Evolutionary conservation across 1,140 invertebrate species (phyloP), one percentile per base, ranked within the genome.

Genomic region (Acromyrmex echinatior): DNA sequence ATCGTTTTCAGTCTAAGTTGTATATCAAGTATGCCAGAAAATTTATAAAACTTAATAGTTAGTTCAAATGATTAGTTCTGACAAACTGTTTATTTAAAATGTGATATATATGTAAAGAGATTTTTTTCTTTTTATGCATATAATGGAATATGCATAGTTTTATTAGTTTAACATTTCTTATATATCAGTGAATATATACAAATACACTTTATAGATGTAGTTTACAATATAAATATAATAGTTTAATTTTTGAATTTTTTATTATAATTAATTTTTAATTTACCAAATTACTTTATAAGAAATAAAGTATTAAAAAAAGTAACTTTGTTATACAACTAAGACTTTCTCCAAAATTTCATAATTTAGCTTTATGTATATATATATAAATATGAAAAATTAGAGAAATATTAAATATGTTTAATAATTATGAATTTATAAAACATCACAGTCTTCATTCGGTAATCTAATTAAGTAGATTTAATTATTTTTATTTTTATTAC

Each of bases 271-370:
- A 35, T 6, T 45, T 39, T 45, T 45, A 45, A 45, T 73, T 71
- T 74, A 4, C 49, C 16, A 25, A 74, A 51, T 62, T 62, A 39
- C 1, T 35, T 84, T 51, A 25, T 49, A 84, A 82, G 39, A 16
- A 71, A 45, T 45, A 21, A 16, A 73, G n/a, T 49, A 21, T n/a
- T 56, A 25, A 51, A 81, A 45, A 49, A 81, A 45, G 10, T 51
- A 62, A 51, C 7, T 7, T 84, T 84, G 70, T 60, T 84, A 63
- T 84, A 84, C 56, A 62, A 74, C 39, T 84, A 28, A 74, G 56
- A 76, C 14, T 49, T 18, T 65, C 5, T 82, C 4, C 1, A 51
- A 74, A 74, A 74, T 12, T 49, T 16, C n/a, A 84, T 49, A 73
- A 4, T 28, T 81, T 73, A 84, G 56, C 53, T 82, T 74, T 82